Conservation (phyloP, 2,797 vertebrate species). For the Lagothrix lagotricha region DNA sequence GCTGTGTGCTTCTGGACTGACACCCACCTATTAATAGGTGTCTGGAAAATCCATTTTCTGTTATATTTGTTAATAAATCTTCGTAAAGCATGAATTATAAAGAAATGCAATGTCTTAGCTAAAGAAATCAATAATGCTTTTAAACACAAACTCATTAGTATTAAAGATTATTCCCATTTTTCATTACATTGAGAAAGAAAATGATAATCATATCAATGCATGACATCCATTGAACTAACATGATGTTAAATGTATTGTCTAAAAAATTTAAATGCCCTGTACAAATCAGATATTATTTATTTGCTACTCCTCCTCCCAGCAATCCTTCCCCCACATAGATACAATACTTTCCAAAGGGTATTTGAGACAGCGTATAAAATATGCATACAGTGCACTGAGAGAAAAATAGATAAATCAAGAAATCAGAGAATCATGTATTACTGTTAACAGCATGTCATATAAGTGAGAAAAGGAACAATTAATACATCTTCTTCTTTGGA, state of each 20-base stretch:
- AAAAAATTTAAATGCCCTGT: constrained; percentile 16
- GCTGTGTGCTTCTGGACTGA: not conserved
- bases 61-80: constrained; percentile 74
- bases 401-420: constrained; percentile 47
- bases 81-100: constrained; percentile 74
- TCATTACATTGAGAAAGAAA: constrained; percentile 66
- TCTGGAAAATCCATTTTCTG: constrained; percentile 63
- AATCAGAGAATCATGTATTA: not conserved
- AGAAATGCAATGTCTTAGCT: constrained; percentile 61
- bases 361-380: constrained; percentile 34
- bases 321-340: not conserved
- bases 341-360: not conserved
- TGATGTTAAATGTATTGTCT: constrained; percentile 49
- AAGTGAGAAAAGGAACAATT: constrained; percentile 47
- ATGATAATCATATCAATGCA: constrained; percentile 47
- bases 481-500: not conserved
- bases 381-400: not conserved
- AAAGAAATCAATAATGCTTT: constrained; percentile 76
- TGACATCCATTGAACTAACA: constrained; percentile 24
- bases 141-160: constrained; percentile 75
- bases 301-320: not conserved
- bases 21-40: not conserved
- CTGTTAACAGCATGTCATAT: not conserved
- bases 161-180: constrained; percentile 74
- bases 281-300: constrained; percentile 52